Evolutionary conservation across 1,140 invertebrate species (phyloP), one percentile per base, ranked within the genome.

Genomic region (Drosophila watanabei): DNA sequence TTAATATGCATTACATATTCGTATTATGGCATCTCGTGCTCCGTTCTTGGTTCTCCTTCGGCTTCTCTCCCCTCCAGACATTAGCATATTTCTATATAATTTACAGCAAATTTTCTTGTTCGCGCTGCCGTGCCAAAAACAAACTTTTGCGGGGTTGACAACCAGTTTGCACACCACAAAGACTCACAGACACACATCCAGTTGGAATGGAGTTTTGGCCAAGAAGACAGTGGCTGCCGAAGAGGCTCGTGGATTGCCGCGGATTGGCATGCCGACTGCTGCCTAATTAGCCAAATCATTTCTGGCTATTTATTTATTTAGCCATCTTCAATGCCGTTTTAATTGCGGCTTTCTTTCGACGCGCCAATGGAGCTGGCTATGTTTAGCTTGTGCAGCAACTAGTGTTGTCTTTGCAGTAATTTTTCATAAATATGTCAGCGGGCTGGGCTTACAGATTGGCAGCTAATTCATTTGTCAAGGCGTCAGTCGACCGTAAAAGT

Each of bases 231-330:
- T 75, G 2, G 28, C 28, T n/a, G 51, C n/a, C 43, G 10, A 10
- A 16, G 24, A 48, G 48, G 52, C 76, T 56, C 43, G 70, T 24
- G 49, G 62, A 62, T 58, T 66, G 73, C 75, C 43, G 70, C 18
- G 49, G 62, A 62, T 58, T 66, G 73, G 76, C 76, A 78, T 45
- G 58, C 63, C 56, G 37, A 33, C 60, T 59, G 49, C 58, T 80
- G 72, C 69, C 85, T 89, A 89, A 88, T 88, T 89, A 88, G 81
- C 84, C 80, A 89, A 88, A 88, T 88, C 85, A 85, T 81, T 79
- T 80, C 73, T 86, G 80, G 52, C 63, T 68, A 66, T 75, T 82
- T 82, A 63, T 77, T 79, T 79, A 68, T 77, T 77, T 56, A 73
- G 63, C 68, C 56, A 71, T 62, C 56, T n/a, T 77, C 39, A 60